Conservation (phyloP, 2,797 vertebrate genomes). For the Streptopelia turtur region DNA sequence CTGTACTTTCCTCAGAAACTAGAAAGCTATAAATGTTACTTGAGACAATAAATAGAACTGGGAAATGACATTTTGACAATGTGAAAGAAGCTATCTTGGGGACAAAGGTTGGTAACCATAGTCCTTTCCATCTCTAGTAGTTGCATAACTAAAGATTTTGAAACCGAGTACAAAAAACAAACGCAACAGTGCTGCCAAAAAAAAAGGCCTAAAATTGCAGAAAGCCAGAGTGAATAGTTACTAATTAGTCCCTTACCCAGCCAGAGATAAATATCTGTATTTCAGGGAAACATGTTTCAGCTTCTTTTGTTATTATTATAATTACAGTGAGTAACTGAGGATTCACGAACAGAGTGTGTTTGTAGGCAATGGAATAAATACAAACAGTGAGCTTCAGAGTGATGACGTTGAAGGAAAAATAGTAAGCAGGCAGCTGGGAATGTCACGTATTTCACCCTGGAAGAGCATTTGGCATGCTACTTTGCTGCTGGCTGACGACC, state of each 20-base stretch:
- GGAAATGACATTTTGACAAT: neutral
- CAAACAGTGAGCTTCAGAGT: neutral
- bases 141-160: constrained; percentile 56
- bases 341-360: neutral
- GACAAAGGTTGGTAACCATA: constrained; percentile 35
- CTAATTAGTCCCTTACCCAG: neutral
- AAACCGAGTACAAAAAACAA: constrained; percentile 31
- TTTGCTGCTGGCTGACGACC: neutral
- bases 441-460: neutral
- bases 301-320: neutral
- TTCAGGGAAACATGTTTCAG: neutral
- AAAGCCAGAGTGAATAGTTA: constrained; percentile 1
- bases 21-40: neutral
- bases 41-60: neutral
- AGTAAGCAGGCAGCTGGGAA: neutral
- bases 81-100: neutral
- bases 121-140: neutral
- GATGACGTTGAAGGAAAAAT: neutral
- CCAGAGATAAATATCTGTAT: neutral
- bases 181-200: neutral
- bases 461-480: neutral
- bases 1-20: neutral
- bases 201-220: neutral
- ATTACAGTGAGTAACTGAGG: neutral
- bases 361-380: constrained; percentile 10